These are phyloP conservation scores for Chionodraco myersi DNA, from an alignment of 2,113 vertebrate genomes.

Conservation along the genomic window DNA sequence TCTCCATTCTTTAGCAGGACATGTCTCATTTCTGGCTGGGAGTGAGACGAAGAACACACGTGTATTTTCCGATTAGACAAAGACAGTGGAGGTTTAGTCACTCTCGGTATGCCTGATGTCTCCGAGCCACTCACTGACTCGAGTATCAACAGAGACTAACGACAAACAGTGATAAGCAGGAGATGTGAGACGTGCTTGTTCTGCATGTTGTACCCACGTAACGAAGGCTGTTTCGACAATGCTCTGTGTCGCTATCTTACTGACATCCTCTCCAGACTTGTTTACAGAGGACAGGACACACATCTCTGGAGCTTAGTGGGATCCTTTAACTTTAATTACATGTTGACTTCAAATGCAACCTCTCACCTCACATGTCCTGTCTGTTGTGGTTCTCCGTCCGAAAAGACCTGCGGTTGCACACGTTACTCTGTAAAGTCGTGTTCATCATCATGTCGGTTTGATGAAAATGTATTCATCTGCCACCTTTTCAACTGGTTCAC, in stretches of 20 bases:
- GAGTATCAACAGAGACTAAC: background rate
- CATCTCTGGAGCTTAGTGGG: background rate
- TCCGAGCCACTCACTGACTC: background rate
- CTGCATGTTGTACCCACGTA: background rate
- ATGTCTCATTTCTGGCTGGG: slow-evolving; percentile 6
- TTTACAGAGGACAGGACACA: slow-evolving; percentile 2
- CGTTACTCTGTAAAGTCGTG: too few species aligned
- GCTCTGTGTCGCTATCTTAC: background rate
- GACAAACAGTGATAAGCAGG: background rate
- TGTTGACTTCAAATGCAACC: too few species aligned
- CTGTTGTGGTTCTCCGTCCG: too few species aligned
- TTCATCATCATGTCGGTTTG: too few species aligned
- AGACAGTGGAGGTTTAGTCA: background rate
- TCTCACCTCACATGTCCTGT: too few species aligned
- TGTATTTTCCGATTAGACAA: slow-evolving; percentile 21
- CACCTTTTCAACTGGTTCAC: too few species aligned
- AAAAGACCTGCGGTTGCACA: too few species aligned
- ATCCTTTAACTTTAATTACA: background rate
- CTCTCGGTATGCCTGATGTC: background rate
- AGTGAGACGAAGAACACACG: too few species aligned
- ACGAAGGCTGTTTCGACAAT: background rate
- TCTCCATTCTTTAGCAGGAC: slow-evolving; percentile 10
- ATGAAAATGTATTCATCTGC: too few species aligned
- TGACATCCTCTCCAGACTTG: background rate
- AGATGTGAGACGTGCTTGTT: background rate